Base-by-base conservation (phyloP, 2,888 invertebrate species). In the Euproctis similis region DNA sequence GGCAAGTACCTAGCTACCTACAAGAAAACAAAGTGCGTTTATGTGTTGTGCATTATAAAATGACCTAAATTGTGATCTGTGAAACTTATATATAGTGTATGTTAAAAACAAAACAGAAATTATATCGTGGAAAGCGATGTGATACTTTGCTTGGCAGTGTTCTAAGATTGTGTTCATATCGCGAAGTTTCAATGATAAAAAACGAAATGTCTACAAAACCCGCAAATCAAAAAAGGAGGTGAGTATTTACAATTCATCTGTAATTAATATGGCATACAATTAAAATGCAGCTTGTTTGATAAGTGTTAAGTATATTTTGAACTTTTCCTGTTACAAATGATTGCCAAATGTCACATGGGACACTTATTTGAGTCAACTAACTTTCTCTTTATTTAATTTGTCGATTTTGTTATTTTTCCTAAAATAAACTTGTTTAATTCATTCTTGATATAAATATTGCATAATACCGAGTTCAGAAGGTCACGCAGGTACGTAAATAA, bases 171-270 rank as follows among this genome's bases (percentile, higher is more conserved):
- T 85, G 73, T 48, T 75, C 71, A 65, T 81, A 78, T 80, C 75
- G 81, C 62, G 41, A 64, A 75, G 65, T 76, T 78, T 78, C 70
- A 62, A 55, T 63, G 63, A 65, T 71, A 64, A 69, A 74, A 68
- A 55, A 47, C 39, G 71, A 73, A 51, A 85, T 85, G 84, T 73
- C 80, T 71, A 54, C 80, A 36, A 86, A 85, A 62, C 81, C 81
- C 60, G 82, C 87, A 45, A 90, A 88, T 80, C 91, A 90, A 63
- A 91, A 91, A 77, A 87, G 90, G 72, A 89, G 90, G 92, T 91
- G 74, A 87, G 68, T 56, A 31, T 16, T 37, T 36, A 34, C 23
- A n/a, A n/a, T n/a, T n/a, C n/a, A n/a, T n/a, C n/a, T n/a, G n/a
- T n/a, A n/a, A n/a, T n/a, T n/a, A n/a, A n/a, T n/a, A n/a, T n/a